phyloP scores from a whole-genome alignment of 2,888 invertebrate genomes.

The Nematopogon swammerdamellus region DNA sequence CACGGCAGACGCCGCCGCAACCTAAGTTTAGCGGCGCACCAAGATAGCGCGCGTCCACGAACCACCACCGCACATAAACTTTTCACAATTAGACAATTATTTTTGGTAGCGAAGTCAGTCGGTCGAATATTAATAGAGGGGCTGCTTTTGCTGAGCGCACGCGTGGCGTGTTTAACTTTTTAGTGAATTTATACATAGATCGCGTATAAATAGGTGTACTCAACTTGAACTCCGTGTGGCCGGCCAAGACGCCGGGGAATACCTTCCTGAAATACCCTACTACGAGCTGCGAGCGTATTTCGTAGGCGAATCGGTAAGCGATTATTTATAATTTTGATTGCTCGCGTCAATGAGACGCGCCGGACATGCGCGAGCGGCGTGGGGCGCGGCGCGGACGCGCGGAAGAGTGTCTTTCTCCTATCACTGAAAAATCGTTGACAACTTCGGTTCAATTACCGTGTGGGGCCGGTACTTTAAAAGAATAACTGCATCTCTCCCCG shows the following conservation, averaged over 20 bases:
- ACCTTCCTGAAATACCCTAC: slow-evolving; percentile 59
- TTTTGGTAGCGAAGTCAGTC: slow-evolving; percentile 60
- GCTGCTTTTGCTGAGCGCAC: slow-evolving; percentile 52
- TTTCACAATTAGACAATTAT: slow-evolving; percentile 61
- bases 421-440: no score
- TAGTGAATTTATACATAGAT: slow-evolving; percentile 58
- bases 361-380: slow-evolving; percentile 18
- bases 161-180: slow-evolving; percentile 55
- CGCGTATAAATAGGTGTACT: slow-evolving; percentile 58
- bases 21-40: slow-evolving; percentile 57
- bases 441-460: no score
- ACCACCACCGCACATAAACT: slow-evolving; percentile 58
- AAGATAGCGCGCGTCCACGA: slow-evolving; percentile 58
- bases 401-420: no score
- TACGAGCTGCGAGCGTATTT: slow-evolving; percentile 51
- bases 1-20: slow-evolving; percentile 9
- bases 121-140: slow-evolving; percentile 58
- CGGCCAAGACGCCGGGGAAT: slow-evolving; percentile 44
- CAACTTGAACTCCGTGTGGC: slow-evolving; percentile 50
- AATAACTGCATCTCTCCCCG: no score
- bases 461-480: no score
- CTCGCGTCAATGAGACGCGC: slow-evolving; percentile 22
- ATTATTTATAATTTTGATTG: slow-evolving; percentile 53
- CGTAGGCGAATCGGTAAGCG: slow-evolving; percentile 55
- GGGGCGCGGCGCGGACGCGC: slow-evolving; percentile 16